phyloP scores from a whole-genome alignment of 2,113 vertebrate species.

The Chaenogobius annularis region DNA sequence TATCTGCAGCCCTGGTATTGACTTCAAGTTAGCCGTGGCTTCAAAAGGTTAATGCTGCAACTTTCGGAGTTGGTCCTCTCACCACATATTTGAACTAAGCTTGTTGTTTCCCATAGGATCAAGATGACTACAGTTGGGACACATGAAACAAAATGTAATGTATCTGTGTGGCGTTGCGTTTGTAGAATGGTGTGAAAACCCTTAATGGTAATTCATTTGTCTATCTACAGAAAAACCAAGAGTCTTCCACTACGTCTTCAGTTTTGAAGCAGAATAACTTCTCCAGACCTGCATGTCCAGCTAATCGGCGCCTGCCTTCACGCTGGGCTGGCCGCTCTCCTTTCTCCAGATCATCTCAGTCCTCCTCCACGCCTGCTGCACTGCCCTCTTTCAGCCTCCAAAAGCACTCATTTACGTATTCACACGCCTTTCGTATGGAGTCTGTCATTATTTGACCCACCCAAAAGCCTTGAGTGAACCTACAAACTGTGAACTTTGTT shows the following conservation, averaged over 20 bases:
- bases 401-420: conserved; percentile 64
- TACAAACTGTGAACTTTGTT: conserved; percentile 16
- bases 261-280: conserved; percentile 82
- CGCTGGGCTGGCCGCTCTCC: conserved; percentile 88
- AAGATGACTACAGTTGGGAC: conserved; percentile 67
- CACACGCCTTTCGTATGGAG: conserved; percentile 78
- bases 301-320: conserved; percentile 89
- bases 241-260: conserved; percentile 35
- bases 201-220: conserved; percentile 67
- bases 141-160: conserved; percentile 68
- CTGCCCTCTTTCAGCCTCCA: conserved; percentile 61
- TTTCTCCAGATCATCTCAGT: conserved; percentile 57
- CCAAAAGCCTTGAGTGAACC: conserved; percentile 45
- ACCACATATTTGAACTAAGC: conserved; percentile 51
- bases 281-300: conserved; percentile 87
- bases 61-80: conserved; percentile 30
- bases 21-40: conserved; percentile 21
- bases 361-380: conserved; percentile 49
- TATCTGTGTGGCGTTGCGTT: conserved; percentile 50
- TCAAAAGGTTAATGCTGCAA: conserved; percentile 26
- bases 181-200: conserved; percentile 51
- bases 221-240: conserved; percentile 64
- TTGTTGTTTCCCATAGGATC: conserved; percentile 62
- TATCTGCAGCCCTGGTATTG: not conserved
- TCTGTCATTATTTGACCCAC: conserved; percentile 75